These are phyloP conservation scores for Rachycentron canadum DNA, from an alignment of 2,797 vertebrate species.

Conservation along the genomic window DNA sequence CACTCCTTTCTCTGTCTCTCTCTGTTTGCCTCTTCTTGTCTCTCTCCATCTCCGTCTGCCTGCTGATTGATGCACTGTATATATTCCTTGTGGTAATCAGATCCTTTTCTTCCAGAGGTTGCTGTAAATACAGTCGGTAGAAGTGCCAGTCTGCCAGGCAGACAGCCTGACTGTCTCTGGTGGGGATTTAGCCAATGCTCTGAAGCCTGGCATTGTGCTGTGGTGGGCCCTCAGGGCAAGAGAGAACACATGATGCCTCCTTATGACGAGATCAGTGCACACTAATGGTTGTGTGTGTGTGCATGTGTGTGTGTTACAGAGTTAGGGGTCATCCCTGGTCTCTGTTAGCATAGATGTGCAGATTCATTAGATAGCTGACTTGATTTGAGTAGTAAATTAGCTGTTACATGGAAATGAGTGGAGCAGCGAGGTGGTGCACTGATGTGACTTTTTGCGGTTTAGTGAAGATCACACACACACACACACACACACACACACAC, in stretches of 20 bases:
- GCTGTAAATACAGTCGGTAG: slow-evolving; percentile 75
- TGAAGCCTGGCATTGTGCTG: slow-evolving; percentile 58
- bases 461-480: slow-evolving; percentile 53
- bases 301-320: slow-evolving; percentile 6
- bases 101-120: slow-evolving; percentile 76
- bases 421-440: slow-evolving; percentile 33
- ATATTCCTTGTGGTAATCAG: slow-evolving; percentile 76
- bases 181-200: slow-evolving; percentile 60
- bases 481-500: not conserved
- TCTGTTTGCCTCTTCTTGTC: slow-evolving; percentile 39
- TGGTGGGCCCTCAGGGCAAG: slow-evolving; percentile 32
- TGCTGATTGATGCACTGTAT: slow-evolving; percentile 80
- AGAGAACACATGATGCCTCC: slow-evolving; percentile 56
- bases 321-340: slow-evolving; percentile 50
- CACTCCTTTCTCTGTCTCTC: slow-evolving; percentile 26
- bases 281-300: slow-evolving; percentile 19
- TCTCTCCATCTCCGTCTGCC: slow-evolving; percentile 37
- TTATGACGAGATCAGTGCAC: slow-evolving; percentile 43
- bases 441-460: slow-evolving; percentile 69
- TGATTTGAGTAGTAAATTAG: slow-evolving; percentile 73
- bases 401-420: slow-evolving; percentile 68
- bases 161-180: slow-evolving; percentile 77
- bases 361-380: slow-evolving; percentile 73
- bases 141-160: slow-evolving; percentile 70
- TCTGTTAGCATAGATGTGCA: slow-evolving; percentile 58